These are phyloP conservation scores for Dryobates pubescens DNA, from an alignment of 2,797 vertebrate genomes.

Conservation along the genomic window DNA sequence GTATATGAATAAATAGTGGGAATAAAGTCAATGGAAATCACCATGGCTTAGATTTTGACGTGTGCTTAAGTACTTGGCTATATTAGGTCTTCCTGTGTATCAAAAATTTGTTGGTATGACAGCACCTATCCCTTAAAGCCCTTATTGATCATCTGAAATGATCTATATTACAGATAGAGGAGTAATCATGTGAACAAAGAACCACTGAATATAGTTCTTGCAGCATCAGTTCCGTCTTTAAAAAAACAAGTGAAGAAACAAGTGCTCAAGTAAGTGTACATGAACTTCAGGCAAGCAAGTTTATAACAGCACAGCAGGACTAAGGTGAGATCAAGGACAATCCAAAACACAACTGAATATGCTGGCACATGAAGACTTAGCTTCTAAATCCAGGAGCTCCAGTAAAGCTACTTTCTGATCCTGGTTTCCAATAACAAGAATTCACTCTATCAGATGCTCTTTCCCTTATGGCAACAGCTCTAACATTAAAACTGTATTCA, in stretches of 20 bases:
- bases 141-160: neutral
- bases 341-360: neutral
- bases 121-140: neutral
- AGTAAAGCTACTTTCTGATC: neutral
- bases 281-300: neutral
- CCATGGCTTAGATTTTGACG: neutral
- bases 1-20: rapidly evolving
- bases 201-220: rapidly evolving
- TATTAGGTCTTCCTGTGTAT: neutral
- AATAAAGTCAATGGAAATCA: neutral
- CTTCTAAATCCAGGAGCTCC: neutral
- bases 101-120: conserved; percentile 8
- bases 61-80: neutral
- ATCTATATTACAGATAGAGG: neutral
- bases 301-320: neutral
- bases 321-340: neutral
- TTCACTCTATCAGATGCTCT: neutral
- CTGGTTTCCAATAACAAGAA: neutral
- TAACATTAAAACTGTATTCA: neutral
- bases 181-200: neutral
- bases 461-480: neutral
- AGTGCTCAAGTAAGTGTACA: neutral
- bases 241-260: neutral
- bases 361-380: neutral
- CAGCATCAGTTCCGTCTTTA: neutral